Percentiles rank a stretch among this genome's conserved stretches.
These are phyloP conservation scores for Nephrotoma guestfalica DNA, from an alignment of 2,888 invertebrate species.

Conservation along the genomic window DNA sequence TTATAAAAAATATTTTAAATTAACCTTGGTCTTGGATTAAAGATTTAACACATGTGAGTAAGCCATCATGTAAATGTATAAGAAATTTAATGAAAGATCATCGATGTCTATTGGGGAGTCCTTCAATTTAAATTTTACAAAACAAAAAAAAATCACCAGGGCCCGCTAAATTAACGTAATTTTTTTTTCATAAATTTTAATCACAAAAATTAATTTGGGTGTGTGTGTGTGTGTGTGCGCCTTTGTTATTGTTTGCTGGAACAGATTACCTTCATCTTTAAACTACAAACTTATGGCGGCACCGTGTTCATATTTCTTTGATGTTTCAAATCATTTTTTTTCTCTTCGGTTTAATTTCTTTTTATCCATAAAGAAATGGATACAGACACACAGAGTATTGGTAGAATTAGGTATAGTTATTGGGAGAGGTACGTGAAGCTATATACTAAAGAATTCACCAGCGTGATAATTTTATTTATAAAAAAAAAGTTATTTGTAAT, in stretches of 20 bases:
- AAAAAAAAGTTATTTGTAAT: background rate
- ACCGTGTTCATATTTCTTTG: background rate
- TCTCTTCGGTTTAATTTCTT: background rate
- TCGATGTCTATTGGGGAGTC: background rate
- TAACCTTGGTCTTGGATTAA: background rate
- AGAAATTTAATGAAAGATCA: background rate
- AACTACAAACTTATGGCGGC: background rate
- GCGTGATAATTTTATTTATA: background rate
- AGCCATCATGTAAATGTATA: background rate
- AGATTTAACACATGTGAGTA: background rate
- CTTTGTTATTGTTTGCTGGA: background rate
- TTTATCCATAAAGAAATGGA: background rate
- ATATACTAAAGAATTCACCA: background rate
- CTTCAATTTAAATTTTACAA: background rate
- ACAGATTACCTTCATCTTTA: background rate
- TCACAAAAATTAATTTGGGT: background rate
- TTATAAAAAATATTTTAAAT: background rate
- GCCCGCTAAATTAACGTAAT: background rate
- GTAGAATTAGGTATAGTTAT: background rate
- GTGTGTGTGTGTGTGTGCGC: background rate
- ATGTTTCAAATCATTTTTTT: background rate
- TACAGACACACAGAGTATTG: background rate
- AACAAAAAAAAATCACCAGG: background rate
- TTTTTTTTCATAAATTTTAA: background rate
- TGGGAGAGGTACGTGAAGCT: background rate